phyloP scores from a whole-genome alignment of 2,888 invertebrate genomes.

The Dorcus hopei region DNA sequence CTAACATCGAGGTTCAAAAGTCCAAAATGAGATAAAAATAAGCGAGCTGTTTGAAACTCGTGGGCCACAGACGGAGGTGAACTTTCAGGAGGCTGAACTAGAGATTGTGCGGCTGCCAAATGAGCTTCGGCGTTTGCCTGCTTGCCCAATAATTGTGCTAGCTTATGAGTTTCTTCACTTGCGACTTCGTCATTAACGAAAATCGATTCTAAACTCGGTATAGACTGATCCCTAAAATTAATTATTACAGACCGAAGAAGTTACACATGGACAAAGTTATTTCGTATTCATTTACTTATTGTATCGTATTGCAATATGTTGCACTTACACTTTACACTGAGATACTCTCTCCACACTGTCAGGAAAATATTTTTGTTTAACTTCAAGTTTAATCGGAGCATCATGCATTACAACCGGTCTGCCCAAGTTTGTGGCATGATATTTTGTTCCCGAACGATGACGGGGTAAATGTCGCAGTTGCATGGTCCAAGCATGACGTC shows the following conservation, averaged over 20 bases:
- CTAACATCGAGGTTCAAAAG: conserved; percentile 65
- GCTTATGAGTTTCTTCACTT: conserved; percentile 56
- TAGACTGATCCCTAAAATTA: conserved; percentile 74
- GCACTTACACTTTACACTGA: conserved; percentile 73
- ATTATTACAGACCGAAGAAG: background rate
- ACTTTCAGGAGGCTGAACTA: conserved; percentile 67
- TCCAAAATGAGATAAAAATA: conserved; percentile 95
- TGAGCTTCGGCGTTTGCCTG: conserved; percentile 56
- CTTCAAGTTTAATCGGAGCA: conserved; percentile 62
- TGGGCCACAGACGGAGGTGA: conserved; percentile 78
- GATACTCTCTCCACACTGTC: conserved; percentile 76
- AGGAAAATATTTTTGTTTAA: conserved; percentile 74
- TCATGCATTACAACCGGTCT: conserved; percentile 77
- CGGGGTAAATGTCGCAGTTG: conserved; percentile 84
- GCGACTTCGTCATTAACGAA: conserved; percentile 55
- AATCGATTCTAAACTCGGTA: conserved; percentile 82
- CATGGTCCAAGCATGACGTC: conserved; percentile 93
- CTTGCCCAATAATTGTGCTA: conserved; percentile 70
- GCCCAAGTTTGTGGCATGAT: conserved; percentile 61
- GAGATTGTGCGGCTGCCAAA: conserved; percentile 32
- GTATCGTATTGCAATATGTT: background rate
- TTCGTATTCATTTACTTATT: too few species aligned
- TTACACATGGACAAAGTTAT: too few species aligned
- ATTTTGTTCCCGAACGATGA: conserved; percentile 69
- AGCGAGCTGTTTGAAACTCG: conserved; percentile 91